Evolutionary conservation across 2,888 invertebrate species (phyloP).

Genomic region (Thereva unica): DNA sequence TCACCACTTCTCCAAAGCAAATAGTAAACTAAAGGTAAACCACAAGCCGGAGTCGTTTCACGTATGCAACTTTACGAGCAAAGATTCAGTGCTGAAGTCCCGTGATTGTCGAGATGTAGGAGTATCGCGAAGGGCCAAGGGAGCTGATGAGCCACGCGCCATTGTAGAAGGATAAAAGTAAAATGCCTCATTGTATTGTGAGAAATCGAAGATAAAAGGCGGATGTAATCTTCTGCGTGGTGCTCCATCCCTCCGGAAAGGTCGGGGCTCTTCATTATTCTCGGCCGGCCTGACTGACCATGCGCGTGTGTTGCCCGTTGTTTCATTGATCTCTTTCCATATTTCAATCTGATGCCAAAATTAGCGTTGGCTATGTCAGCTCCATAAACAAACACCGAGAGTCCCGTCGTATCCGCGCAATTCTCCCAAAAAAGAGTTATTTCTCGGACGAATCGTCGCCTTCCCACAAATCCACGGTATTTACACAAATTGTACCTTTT

Average conservation of each 20-base stretch:
- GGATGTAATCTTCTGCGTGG: slow-evolving; percentile 20
- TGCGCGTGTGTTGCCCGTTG: neutral
- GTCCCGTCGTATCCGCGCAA: slow-evolving; percentile 1
- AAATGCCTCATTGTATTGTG: slow-evolving; percentile 35
- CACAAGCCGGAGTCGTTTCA: slow-evolving; percentile 26
- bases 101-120: too few species aligned
- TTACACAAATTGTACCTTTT: slow-evolving; percentile 38
- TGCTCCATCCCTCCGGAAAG: slow-evolving; percentile 18
- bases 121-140: slow-evolving; percentile 9
- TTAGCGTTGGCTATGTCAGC: slow-evolving; percentile 18
- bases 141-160: slow-evolving; percentile 38
- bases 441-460: slow-evolving; percentile 31
- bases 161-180: slow-evolving; percentile 33
- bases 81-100: slow-evolving; percentile 16
- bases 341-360: slow-evolving; percentile 18
- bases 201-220: slow-evolving; percentile 28
- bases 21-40: slow-evolving; percentile 13
- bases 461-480: slow-evolving; percentile 37
- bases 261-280: slow-evolving; percentile 30
- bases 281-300: slow-evolving; percentile 6
- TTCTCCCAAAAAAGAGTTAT: slow-evolving; percentile 26
- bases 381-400: slow-evolving; percentile 17
- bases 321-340: neutral
- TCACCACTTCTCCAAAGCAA: slow-evolving; percentile 26
- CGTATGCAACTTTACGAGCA: slow-evolving; percentile 13